Evolutionary conservation across 2,888 invertebrate genomes (phyloP), one percentile per base, ranked within the genome.

Genomic region (Amphipoea oculea): DNA sequence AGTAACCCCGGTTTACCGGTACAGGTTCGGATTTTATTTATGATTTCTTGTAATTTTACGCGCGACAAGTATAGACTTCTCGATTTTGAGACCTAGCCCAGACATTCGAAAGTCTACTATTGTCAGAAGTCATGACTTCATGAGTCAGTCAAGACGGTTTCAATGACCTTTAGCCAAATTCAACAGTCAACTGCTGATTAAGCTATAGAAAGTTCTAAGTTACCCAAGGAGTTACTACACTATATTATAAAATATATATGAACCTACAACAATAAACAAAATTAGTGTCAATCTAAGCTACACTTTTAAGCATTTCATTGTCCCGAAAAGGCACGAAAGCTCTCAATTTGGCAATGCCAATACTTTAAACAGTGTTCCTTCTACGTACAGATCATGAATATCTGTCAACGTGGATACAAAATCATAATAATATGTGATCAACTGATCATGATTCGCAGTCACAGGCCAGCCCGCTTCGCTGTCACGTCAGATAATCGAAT

Each of bases 401-500:
- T 82, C 89, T 88, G 88, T 87, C 87, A 83, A 78, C 76, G 65
- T 83, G 78, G 83, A 83, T 84, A 87, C 89, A 86, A 88, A 89
- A 89, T 94, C 91, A 93, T 93, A 94, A 94, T 94, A 93, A 93
- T 92, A 91, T 72, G 85, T 87, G 89, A 84, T n/a, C n/a, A n/a
- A n/a, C n/a, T n/a, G n/a, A n/a, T 89, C 89, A 89, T 92, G 92
- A 92, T 93, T 93, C 92, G 93, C 93, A 91, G 92, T 74, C 62
- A 63, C 80, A 69, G 69, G n/a, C 82, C 73, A 69, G 76, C 36
- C 82, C 73, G 81, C 79, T 84, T 68, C 78, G 73, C 91, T 92
- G 93, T 94, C 94, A 93, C 94, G 94, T 95, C 94, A 94, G 95
- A 94, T 96, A 95, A 95, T 96, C 96, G 95, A 94, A 95, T 95